Conservation (phyloP, 2,113 vertebrate species). For the Podocnemis expansa region DNA sequence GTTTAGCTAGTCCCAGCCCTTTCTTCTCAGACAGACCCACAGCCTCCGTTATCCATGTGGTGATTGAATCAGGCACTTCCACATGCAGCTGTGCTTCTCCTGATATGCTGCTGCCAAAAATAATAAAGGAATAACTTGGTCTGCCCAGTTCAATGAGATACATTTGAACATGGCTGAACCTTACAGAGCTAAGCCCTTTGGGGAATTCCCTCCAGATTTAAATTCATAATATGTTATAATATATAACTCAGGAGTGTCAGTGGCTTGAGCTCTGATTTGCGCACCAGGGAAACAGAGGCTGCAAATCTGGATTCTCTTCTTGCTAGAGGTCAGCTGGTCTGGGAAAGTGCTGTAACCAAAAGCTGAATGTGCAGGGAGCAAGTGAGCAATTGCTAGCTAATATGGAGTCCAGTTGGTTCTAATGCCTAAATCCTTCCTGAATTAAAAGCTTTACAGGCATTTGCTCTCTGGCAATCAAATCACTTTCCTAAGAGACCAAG, state of each 20-base stretch:
- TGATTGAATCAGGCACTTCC: constrained; percentile 92
- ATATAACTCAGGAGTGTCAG: not conserved
- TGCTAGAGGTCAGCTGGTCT: not conserved
- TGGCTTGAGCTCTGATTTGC: not conserved
- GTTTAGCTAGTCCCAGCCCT: constrained; percentile 85
- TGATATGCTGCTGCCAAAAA: constrained; percentile 64
- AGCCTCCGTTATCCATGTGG: constrained; percentile 89
- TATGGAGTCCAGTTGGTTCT: not conserved
- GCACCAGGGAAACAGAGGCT: not conserved
- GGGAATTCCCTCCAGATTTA: not conserved
- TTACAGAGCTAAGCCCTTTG: fast-evolving
- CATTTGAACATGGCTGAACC: not conserved
- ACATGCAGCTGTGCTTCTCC: constrained; percentile 84
- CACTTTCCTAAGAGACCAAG: not conserved
- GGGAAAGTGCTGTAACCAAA: not conserved
- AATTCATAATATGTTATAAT: not conserved
- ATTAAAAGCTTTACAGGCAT: not conserved
- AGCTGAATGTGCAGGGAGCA: not conserved
- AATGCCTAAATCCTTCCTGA: not conserved
- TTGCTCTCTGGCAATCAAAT: not conserved
- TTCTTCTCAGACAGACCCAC: constrained; percentile 81
- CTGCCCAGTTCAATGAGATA: fast-evolving
- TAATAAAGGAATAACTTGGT: fast-evolving
- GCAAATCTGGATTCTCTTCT: not conserved
- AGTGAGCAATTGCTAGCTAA: not conserved